Percentiles rank a stretch among this genome's conserved stretches.
These are phyloP conservation scores for Cacoxenus indagator DNA, from an alignment of 2,888 invertebrate genomes.

Conservation along the genomic window DNA sequence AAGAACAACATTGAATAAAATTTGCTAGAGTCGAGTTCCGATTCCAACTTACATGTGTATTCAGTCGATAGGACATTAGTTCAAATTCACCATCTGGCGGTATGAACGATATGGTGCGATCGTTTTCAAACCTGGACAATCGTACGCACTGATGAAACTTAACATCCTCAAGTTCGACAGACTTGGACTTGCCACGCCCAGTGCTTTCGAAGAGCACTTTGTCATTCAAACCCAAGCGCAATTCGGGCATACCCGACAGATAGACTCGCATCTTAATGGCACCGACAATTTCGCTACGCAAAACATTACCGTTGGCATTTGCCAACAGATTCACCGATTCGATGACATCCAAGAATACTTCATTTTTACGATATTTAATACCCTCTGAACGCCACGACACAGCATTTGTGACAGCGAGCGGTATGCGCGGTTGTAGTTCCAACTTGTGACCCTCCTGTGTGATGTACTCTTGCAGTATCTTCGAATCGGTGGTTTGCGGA, in stretches of 20 bases:
- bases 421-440: slow-evolving; percentile 95
- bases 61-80: slow-evolving; percentile 96
- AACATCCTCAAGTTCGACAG: slow-evolving; percentile 97
- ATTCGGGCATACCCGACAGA: slow-evolving; percentile 97
- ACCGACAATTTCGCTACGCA: slow-evolving; percentile 97
- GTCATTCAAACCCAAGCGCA: slow-evolving; percentile 95
- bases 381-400: slow-evolving; percentile 99
- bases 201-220: slow-evolving; percentile 98
- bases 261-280: slow-evolving; percentile 99
- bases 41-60: slow-evolving; percentile 86
- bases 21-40: not conserved
- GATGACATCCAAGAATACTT: slow-evolving; percentile 98
- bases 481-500: slow-evolving; percentile 98
- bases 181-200: slow-evolving; percentile 96
- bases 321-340: slow-evolving; percentile 97
- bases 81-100: slow-evolving; percentile 99
- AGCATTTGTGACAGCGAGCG: slow-evolving; percentile 99
- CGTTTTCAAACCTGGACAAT: slow-evolving; percentile 96
- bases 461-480: slow-evolving; percentile 97
- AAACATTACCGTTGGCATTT: slow-evolving; percentile 95
- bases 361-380: slow-evolving; percentile 98
- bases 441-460: slow-evolving; percentile 98
- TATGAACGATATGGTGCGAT: slow-evolving; percentile 97
- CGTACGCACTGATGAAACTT: slow-evolving; percentile 99
- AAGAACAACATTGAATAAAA: not conserved